phyloP scores from a whole-genome alignment of 2,797 vertebrate genomes.

The Delichon dasypus region DNA sequence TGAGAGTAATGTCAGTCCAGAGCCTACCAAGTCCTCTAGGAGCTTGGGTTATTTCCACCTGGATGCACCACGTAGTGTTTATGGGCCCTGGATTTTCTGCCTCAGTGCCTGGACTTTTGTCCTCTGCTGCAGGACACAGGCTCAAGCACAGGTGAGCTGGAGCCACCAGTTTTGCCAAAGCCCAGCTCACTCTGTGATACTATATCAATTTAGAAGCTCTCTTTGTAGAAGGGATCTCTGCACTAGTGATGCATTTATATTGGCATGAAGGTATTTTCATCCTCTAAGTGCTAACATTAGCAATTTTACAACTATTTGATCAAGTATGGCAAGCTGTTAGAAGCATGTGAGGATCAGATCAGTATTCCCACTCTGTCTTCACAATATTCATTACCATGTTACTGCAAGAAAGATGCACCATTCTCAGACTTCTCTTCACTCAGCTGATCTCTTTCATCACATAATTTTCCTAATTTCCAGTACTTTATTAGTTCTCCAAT shows the following conservation, averaged over 20 bases:
- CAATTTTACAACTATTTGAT: not conserved
- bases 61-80: not conserved
- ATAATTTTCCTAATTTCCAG: not conserved
- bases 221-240: not conserved
- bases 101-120: not conserved
- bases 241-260: not conserved
- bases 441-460: slow-evolving; percentile 1
- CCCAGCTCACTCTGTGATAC: not conserved
- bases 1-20: not conserved
- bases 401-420: not conserved
- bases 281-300: not conserved
- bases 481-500: slow-evolving; percentile 1
- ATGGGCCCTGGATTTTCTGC: not conserved
- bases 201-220: not conserved
- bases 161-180: not conserved
- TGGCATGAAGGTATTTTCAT: not conserved
- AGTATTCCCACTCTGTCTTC: not conserved
- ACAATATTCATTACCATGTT: not conserved
- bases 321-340: not conserved
- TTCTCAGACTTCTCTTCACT: not conserved
- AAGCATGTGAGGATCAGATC: not conserved
- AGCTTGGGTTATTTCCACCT: not conserved
- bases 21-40: not conserved
- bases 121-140: not conserved
- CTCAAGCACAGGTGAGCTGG: not conserved